A percentile compares a stretch with the other conserved stretches of the same genome.
Conservation (phyloP, 1,140 invertebrate species). For the Cotesia chilonis region DNA sequence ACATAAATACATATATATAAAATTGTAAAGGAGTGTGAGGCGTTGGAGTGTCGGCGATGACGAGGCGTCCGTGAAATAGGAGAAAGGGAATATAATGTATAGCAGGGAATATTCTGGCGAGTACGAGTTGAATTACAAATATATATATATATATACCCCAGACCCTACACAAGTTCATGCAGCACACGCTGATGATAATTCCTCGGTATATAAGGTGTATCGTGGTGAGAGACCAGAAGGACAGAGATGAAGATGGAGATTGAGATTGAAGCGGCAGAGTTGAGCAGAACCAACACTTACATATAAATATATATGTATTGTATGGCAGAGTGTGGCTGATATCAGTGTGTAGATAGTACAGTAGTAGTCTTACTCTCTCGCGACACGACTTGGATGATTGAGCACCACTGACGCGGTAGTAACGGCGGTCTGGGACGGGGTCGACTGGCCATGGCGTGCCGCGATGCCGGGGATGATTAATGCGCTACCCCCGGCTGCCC, state of each 20-base stretch:
- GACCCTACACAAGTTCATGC: too few species aligned
- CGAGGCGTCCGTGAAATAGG: slow-evolving; percentile 6
- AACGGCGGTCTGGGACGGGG: slow-evolving; percentile 48
- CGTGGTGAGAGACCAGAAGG: not conserved
- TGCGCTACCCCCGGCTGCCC: slow-evolving; percentile 41
- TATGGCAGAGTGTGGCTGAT: slow-evolving; percentile 29
- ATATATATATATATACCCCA: too few species aligned
- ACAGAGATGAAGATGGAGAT: slow-evolving; percentile 27
- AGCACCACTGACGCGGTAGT: slow-evolving; percentile 44
- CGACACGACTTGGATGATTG: slow-evolving; percentile 47
- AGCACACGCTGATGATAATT: too few species aligned
- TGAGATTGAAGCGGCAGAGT: slow-evolving; percentile 17
- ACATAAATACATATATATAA: too few species aligned
- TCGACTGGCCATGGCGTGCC: slow-evolving; percentile 49
- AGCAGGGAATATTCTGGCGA: too few species aligned
- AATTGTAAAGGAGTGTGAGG: not conserved
- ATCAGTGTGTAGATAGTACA: too few species aligned
- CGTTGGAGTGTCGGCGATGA: slow-evolving; percentile 35
- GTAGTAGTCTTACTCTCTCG: slow-evolving; percentile 31
- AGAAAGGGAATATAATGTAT: too few species aligned
- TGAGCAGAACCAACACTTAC: slow-evolving; percentile 40
- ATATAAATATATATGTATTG: not conserved
- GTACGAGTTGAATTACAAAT: too few species aligned
- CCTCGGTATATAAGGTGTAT: too few species aligned
- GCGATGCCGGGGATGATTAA: slow-evolving; percentile 52